Conservation (phyloP, 2,113 vertebrate species). For the Brachirus orientalis region DNA sequence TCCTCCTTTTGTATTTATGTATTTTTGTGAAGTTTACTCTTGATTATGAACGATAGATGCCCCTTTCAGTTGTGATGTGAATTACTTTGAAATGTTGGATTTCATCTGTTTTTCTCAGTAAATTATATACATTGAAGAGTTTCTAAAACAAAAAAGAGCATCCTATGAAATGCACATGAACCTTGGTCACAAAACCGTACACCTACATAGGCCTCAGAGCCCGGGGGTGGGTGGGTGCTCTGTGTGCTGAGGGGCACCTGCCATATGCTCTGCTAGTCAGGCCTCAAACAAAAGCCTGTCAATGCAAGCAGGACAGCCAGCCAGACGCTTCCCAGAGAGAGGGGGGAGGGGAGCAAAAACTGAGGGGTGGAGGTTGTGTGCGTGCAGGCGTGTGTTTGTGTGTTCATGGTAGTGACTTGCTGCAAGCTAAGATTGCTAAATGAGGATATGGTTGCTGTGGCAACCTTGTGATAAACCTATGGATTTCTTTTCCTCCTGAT, state of each 20-base stretch:
- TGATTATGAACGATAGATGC: neutral
- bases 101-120: neutral
- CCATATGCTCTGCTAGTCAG: constrained; percentile 80
- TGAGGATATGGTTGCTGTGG: constrained; percentile 47
- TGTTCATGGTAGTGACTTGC: constrained; percentile 31
- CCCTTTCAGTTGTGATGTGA: neutral
- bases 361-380: constrained; percentile 43
- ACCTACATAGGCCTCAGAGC: constrained; percentile 46
- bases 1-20: too few relatives aligned
- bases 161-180: constrained; percentile 26
- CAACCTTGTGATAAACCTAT: constrained; percentile 45
- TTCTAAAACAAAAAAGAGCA: constrained; percentile 40
- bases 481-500: constrained; percentile 22
- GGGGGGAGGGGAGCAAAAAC: constrained; percentile 70
- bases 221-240: constrained; percentile 54
- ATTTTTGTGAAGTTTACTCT: neutral
- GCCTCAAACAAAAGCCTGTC: constrained; percentile 81
- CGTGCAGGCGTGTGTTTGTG: constrained; percentile 29
- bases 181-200: constrained; percentile 26
- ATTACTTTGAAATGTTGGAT: too few relatives aligned
- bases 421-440: constrained; percentile 48
- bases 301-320: constrained; percentile 66
- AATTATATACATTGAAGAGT: constrained; percentile 10
- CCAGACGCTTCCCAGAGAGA: constrained; percentile 57
- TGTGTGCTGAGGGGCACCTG: constrained; percentile 80